phyloP scores from a whole-genome alignment of 2,113 vertebrate genomes.

The Cercopithecus mona region DNA sequence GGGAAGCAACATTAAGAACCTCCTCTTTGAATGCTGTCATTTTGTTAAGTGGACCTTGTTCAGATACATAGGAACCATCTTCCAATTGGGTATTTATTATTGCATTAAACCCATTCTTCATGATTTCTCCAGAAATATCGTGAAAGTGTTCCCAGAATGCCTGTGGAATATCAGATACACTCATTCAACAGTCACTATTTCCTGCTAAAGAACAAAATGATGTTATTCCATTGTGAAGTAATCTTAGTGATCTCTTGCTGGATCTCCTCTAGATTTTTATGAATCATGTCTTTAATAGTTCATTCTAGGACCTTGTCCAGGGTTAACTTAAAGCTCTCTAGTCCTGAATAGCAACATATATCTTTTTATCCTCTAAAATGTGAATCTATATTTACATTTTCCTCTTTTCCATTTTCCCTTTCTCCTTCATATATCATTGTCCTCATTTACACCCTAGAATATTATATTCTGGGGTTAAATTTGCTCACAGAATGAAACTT shows the following conservation, averaged over 20 bases:
- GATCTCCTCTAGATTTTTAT: neutral
- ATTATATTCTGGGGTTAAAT: neutral
- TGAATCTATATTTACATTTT: neutral
- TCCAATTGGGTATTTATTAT: neutral
- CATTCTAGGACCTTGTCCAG: neutral
- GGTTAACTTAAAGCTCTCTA: neutral
- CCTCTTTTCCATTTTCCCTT: neutral
- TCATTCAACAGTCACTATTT: neutral
- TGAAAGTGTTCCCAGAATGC: neutral
- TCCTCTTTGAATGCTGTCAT: neutral
- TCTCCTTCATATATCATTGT: neutral
- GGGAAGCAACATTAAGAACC: neutral
- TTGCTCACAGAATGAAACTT: neutral
- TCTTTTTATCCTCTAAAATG: neutral
- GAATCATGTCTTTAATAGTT: slow-evolving; percentile 43
- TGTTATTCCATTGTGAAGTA: neutral
- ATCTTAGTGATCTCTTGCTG: neutral
- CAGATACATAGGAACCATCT: neutral
- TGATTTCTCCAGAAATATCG: neutral
- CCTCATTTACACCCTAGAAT: neutral
- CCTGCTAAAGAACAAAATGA: neutral
- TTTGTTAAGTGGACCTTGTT: neutral
- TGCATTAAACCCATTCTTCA: neutral
- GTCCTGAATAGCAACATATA: neutral
- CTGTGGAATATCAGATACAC: neutral